Evolutionary conservation across 2,797 vertebrate species (phyloP), one percentile per base, ranked within the genome.

Genomic region (Siniperca undulata): DNA sequence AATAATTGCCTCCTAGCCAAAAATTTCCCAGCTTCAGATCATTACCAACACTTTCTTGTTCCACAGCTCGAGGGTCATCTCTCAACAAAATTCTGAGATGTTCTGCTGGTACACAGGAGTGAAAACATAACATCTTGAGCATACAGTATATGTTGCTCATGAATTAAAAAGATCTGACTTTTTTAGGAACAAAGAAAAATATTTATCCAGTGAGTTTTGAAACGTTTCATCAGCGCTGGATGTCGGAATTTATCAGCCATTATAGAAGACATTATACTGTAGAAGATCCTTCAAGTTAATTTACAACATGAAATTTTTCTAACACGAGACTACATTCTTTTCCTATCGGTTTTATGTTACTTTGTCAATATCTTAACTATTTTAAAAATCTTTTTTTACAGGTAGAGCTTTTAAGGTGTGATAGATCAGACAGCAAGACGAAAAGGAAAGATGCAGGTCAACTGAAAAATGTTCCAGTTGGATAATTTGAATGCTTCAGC

Each of bases 401-500:
- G 14, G 19, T 22, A 34, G 0, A 67, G 42, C 27, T 78, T 70
- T 83, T 30, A 40, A 73, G 55, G 71, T 42, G 55, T 42, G 17
- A 80, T 44, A 52, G 53, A 72, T 70, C 66, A 78, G 70, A 70
- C 71, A 55, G 69, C 12, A 8, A 58, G n/a, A 74, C n/a, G 40
- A 68, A 66, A 53, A 19, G 13, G 10, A 64, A 70, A 53, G 48
- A 24, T 24, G 80, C 70, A 67, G 80, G 81, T 85, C 83, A 86
- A 14, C 70, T 52, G 46, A 78, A 78, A 70, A 78, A 66, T 60
- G 50, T 77, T 46, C 46, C 61, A 70, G 42, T 22, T 76, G 66
- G 60, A 85, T 77, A 30, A 86, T 85, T 86, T 61, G 77, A 90
- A 81, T 69, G 61, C 72, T 77, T 80, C 70, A 85, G 73, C 79